Conservation (phyloP, 2,113 vertebrate genomes). For the Dasyurus viverrinus region DNA sequence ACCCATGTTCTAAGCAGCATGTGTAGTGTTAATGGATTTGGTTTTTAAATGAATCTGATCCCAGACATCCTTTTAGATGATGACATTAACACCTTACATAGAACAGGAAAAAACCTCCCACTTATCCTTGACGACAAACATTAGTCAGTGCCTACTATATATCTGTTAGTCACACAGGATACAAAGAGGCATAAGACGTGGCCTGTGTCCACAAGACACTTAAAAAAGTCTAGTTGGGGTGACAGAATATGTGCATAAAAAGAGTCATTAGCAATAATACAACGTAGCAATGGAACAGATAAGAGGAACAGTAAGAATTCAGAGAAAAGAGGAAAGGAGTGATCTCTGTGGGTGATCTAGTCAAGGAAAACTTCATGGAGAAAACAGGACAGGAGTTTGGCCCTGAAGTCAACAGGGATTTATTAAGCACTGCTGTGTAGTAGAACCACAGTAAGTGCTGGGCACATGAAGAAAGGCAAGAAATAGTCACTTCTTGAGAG, state of each 20-base stretch:
- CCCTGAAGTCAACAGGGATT: not conserved
- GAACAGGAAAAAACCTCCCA: not conserved
- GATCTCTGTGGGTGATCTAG: not conserved
- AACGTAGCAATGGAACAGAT: not conserved
- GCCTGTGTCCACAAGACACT: not conserved
- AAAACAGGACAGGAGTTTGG: not conserved
- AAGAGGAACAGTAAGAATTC: not conserved
- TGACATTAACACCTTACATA: not conserved
- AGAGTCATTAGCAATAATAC: not conserved
- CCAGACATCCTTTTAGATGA: not conserved
- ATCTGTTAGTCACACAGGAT: not conserved
- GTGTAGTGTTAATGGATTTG: not conserved
- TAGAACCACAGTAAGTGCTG: not conserved
- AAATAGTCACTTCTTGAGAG: not conserved
- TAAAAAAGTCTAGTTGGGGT: not conserved
- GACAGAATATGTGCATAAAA: not conserved
- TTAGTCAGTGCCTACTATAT: not conserved
- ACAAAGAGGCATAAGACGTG: not conserved
- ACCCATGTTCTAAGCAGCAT: not conserved
- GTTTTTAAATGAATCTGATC: not conserved
- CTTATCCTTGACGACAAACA: not conserved
- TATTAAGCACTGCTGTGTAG: not conserved
- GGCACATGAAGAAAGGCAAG: not conserved
- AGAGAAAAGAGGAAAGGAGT: not conserved
- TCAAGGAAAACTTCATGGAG: not conserved